A percentile compares a stretch with the other conserved stretches of the same genome.
These are phyloP conservation scores for Oreochromis aureus DNA, from an alignment of 2,113 vertebrate species.

Conservation along the genomic window DNA sequence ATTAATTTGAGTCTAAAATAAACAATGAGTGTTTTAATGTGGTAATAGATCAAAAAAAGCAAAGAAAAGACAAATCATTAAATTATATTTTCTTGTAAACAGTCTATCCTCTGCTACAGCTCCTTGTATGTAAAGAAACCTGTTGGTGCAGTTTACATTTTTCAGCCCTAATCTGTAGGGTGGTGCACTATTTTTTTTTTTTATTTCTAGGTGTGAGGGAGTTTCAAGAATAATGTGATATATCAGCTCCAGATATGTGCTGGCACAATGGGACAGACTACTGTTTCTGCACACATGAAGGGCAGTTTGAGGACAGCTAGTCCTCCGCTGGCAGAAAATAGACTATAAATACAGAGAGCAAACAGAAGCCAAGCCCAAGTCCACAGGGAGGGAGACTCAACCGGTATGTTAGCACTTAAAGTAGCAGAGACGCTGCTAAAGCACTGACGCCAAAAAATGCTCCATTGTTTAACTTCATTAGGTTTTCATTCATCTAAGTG, in stretches of 20 bases:
- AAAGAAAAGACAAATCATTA: not conserved
- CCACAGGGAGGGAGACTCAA: slow-evolving; percentile 47
- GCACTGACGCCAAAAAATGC: not conserved
- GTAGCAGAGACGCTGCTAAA: not conserved
- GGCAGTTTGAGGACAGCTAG: slow-evolving; percentile 60
- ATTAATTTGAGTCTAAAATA: not conserved
- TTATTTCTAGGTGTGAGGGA: not conserved
- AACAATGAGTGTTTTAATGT: not conserved
- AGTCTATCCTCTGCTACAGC: not conserved
- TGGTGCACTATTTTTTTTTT: not conserved
- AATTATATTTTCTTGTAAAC: not conserved
- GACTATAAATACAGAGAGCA: slow-evolving; percentile 63
- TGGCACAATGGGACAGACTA: slow-evolving; percentile 28
- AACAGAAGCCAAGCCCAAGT: slow-evolving; percentile 33
- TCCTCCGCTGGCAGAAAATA: slow-evolving; percentile 24
- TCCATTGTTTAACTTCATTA: not conserved
- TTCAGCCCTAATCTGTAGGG: not conserved
- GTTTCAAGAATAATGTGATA: not conserved
- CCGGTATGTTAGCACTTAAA: slow-evolving; percentile 35
- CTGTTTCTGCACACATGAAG: slow-evolving; percentile 50
- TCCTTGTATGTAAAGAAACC: not conserved
- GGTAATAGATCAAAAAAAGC: not conserved
- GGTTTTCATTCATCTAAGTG: not conserved
- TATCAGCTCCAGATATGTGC: not conserved
- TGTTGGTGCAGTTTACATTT: not conserved